Evolutionary conservation across 2,888 invertebrate species (phyloP).

Genomic region (Synanthedon formicaeformis): DNA sequence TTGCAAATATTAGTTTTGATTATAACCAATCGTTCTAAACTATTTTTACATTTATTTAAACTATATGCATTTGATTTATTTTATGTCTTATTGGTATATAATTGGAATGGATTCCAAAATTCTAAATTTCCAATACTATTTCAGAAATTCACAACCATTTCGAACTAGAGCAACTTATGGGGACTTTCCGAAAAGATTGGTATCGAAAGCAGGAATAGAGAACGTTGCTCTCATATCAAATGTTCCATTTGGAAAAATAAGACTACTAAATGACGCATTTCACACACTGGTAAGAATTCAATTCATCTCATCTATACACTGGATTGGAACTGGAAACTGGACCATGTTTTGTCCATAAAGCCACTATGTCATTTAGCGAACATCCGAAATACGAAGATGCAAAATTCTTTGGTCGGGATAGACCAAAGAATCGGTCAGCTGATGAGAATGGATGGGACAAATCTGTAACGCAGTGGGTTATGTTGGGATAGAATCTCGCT

Average conservation of each 20-base stretch:
- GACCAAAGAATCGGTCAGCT: too few relatives aligned
- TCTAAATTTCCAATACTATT: conserved; percentile 4
- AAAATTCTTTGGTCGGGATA: not conserved
- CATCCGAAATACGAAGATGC: not conserved
- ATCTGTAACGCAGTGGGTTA: too few relatives aligned
- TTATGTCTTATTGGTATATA: too few relatives aligned
- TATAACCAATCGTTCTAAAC: too few relatives aligned
- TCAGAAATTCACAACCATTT: conserved; percentile 16
- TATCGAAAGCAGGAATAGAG: conserved; percentile 51
- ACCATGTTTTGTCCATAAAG: not conserved
- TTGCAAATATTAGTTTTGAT: too few relatives aligned
- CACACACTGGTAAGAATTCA: conserved; percentile 49
- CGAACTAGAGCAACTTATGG: conserved; percentile 31
- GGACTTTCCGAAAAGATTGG: conserved; percentile 46
- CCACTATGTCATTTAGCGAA: conserved; percentile 2
- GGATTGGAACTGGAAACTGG: not conserved
- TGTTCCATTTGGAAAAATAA: conserved; percentile 56
- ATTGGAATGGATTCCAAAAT: too few relatives aligned
- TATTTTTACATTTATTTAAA: too few relatives aligned
- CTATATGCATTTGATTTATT: too few relatives aligned
- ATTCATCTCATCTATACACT: not conserved
- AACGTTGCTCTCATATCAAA: conserved; percentile 58
- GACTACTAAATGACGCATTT: conserved; percentile 55
- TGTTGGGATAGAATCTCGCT: too few relatives aligned
- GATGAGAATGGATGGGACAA: too few relatives aligned